A percentile compares a stretch with the other conserved stretches of the same genome.
Evolutionary conservation across 2,113 vertebrate genomes (phyloP).

Genomic region (Corydoras sp.): DNA sequence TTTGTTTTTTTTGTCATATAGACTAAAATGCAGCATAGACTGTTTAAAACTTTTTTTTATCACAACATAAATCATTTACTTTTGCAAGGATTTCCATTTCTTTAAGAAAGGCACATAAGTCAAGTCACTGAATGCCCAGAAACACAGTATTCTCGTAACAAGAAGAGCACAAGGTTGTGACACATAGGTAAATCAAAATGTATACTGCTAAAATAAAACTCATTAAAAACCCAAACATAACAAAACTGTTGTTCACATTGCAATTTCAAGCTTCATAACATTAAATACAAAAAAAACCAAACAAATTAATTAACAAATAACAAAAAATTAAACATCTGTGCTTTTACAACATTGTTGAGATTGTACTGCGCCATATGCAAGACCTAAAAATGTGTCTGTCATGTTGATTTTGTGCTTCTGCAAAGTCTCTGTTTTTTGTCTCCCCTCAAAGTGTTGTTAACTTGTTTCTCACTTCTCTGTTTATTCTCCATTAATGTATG

Average conservation of each 20-base stretch:
- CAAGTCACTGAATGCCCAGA: conserved; percentile 15
- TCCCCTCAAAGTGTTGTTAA: background rate
- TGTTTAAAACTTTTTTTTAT: conserved; percentile 11
- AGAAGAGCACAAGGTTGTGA: background rate
- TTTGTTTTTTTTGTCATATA: background rate
- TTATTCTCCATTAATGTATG: no score
- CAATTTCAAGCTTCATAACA: conserved; percentile 38
- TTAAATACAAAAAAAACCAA: conserved; percentile 40
- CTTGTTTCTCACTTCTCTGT: no score
- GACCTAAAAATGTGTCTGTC: conserved; percentile 24
- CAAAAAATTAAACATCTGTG: conserved; percentile 36
- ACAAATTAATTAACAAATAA: conserved; percentile 12
- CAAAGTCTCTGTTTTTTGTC: conserved; percentile 11
- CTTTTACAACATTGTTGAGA: conserved; percentile 30
- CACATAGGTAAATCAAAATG: no score
- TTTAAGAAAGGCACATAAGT: conserved; percentile 8
- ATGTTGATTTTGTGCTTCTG: conserved; percentile 9
- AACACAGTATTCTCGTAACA: conserved; percentile 1
- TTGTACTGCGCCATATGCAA: conserved; percentile 31
- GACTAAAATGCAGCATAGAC: conserved; percentile 12
- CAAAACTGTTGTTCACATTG: conserved; percentile 43
- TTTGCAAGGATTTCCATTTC: conserved; percentile 2
- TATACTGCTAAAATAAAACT: conserved; percentile 15
- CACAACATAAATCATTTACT: conserved; percentile 29
- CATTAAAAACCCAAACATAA: conserved; percentile 32